Base-by-base conservation (phyloP, 2,797 vertebrate genomes). In the Pseudomugil tenellus region DNA sequence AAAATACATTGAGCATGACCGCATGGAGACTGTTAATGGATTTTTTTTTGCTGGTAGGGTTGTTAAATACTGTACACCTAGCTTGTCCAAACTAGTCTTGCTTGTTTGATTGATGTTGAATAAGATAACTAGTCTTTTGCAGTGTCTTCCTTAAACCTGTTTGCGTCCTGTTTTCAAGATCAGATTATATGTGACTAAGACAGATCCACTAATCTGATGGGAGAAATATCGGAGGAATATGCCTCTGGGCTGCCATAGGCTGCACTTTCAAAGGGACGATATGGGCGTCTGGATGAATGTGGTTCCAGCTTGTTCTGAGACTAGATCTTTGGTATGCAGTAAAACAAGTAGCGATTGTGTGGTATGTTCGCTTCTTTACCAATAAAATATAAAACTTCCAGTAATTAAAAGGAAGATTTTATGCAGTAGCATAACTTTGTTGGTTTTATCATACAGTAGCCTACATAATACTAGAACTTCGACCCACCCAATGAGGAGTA, bases 191-290 rank as follows among this genome's bases (percentile, higher is more conserved):
- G 23, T 53, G 59, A 59, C 25, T n/a, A 56, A 72, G 79, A 70
- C 56, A n/a, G 41, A 46, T 31, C 31, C 17, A 0, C 43, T 68
- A 63, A 72, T 72, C 80, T 67, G 73, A 71, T 74, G 70, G 23
- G 74, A 76, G 84, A 72, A 62, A 77, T 72, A 54, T 72, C 17
- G 28, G 46, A 74, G 81, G 66, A 6, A 21, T 29, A 19, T 74
- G 74, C 76, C 79, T 48, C 49, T 12, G 4, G 34, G 49, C 76
- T 74, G 76, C 74, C 56, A 37, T 83, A 67, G 72, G 69, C 59
- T 60, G 67, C n/a, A 16, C 26, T 77, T 57, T 80, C 74, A 86
- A 82, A 87, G 69, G 78, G 69, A 89, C 23, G 61, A 88, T 79
- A 82, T 59, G 41, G 55, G 64, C 60, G 72, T 76, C 75, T 79